Conservation (phyloP, 2,888 invertebrate genomes). For the Limnephilus marmoratus region DNA sequence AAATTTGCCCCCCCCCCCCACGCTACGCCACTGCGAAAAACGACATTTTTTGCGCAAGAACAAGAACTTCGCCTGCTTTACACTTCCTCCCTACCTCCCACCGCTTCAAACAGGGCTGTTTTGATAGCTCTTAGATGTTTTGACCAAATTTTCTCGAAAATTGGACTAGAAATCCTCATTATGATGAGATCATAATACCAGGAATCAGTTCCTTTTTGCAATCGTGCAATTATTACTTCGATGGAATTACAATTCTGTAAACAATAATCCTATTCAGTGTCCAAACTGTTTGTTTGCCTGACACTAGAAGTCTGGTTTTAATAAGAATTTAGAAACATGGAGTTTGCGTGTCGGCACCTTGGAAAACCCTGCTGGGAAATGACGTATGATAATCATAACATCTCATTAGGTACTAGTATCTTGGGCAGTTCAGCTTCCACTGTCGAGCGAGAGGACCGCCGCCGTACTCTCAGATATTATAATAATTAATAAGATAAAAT, state of each 20-base stretch:
- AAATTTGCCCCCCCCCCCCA: too few species aligned
- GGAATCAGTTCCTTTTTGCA: not conserved
- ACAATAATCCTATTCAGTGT: not conserved
- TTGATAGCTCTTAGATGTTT: not conserved
- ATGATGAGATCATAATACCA: not conserved
- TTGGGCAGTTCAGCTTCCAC: not conserved
- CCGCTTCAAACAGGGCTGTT: not conserved
- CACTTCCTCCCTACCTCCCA: not conserved
- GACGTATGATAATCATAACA: not conserved
- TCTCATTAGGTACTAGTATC: not conserved
- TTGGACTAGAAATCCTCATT: not conserved
- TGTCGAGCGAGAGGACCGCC: not conserved
- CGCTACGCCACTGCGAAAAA: too few species aligned
- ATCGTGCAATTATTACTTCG: not conserved
- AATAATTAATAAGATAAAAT: not conserved
- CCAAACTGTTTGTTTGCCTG: not conserved
- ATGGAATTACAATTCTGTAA: not conserved
- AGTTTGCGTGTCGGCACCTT: not conserved
- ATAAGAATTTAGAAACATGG: not conserved
- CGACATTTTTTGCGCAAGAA: too few species aligned
- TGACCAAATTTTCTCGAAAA: not conserved
- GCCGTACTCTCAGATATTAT: not conserved
- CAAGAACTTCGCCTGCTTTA: too few species aligned
- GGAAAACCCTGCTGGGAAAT: not conserved
- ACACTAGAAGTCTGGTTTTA: not conserved